These are phyloP conservation scores for Drosophila miranda DNA, from an alignment of 1,140 invertebrate species.

Conservation along the genomic window DNA sequence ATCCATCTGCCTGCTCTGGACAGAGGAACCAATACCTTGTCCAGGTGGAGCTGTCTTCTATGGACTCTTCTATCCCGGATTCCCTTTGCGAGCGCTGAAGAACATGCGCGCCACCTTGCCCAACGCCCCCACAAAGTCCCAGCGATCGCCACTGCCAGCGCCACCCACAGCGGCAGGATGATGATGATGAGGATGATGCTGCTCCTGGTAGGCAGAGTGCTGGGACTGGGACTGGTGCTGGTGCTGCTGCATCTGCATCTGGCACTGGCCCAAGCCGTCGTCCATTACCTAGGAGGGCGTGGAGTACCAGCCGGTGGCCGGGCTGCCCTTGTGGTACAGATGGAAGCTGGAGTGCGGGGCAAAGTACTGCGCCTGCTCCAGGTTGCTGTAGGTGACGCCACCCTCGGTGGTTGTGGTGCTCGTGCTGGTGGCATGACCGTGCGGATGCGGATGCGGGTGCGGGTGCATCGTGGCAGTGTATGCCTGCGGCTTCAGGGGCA, in stretches of 20 bases:
- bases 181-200: slow-evolving; percentile 38
- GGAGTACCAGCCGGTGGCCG: slow-evolving; percentile 89
- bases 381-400: slow-evolving; percentile 85
- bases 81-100: slow-evolving; percentile 69
- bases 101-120: slow-evolving; percentile 80
- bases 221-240: slow-evolving; percentile 23
- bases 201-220: slow-evolving; percentile 20
- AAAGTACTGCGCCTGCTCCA: slow-evolving; percentile 93
- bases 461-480: slow-evolving; percentile 86
- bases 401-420: slow-evolving; percentile 83
- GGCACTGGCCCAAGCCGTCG: slow-evolving; percentile 26
- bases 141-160: slow-evolving; percentile 36
- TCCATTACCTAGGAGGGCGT: slow-evolving; percentile 86
- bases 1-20: not conserved
- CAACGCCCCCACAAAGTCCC: slow-evolving; percentile 75
- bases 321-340: slow-evolving; percentile 89
- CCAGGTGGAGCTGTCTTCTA: not conserved
- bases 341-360: slow-evolving; percentile 92
- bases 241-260: slow-evolving; percentile 23
- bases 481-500: slow-evolving; percentile 95
- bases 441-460: slow-evolving; percentile 69
- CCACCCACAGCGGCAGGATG: not conserved
- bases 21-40: too few species aligned
- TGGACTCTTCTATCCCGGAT: slow-evolving; percentile 14
- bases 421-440: slow-evolving; percentile 77